Evolutionary conservation across 2,888 invertebrate genomes (phyloP).

Genomic region (Sialis fuliginosa): DNA sequence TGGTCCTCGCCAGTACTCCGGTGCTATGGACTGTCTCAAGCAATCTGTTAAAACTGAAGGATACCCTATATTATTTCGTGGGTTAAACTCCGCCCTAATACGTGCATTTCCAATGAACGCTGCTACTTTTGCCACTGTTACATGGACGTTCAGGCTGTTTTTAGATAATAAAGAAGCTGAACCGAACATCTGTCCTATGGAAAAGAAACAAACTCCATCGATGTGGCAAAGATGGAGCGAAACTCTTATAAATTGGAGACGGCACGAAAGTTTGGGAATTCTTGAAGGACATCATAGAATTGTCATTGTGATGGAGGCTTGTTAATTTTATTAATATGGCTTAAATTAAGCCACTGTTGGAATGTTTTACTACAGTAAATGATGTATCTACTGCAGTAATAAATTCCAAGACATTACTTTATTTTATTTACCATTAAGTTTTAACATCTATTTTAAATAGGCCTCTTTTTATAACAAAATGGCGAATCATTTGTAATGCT

Average conservation of each 20-base stretch:
- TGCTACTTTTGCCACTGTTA: constrained; percentile 76
- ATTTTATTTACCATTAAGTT: no score
- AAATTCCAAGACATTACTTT: no score
- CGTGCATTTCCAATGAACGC: constrained; percentile 90
- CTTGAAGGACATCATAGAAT: neutral
- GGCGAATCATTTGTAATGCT: no score
- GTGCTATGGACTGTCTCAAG: constrained; percentile 54
- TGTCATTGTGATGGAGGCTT: no score
- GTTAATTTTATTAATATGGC: no score
- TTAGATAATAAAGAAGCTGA: neutral
- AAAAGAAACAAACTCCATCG: neutral
- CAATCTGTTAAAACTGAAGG: constrained; percentile 57
- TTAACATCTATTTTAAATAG: no score
- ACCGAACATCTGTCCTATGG: neutral
- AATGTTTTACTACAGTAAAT: no score
- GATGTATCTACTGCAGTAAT: no score
- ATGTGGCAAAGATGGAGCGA: neutral
- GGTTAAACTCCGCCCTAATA: constrained; percentile 58
- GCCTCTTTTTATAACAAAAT: no score
- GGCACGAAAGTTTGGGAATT: neutral
- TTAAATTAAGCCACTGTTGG: no score
- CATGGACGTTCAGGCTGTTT: constrained; percentile 47
- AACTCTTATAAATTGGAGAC: neutral
- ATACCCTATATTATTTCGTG: constrained; percentile 49
- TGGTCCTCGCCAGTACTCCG: constrained; percentile 35